phyloP scores from a whole-genome alignment of 2,888 invertebrate genomes.

The Acheta domesticus region DNA sequence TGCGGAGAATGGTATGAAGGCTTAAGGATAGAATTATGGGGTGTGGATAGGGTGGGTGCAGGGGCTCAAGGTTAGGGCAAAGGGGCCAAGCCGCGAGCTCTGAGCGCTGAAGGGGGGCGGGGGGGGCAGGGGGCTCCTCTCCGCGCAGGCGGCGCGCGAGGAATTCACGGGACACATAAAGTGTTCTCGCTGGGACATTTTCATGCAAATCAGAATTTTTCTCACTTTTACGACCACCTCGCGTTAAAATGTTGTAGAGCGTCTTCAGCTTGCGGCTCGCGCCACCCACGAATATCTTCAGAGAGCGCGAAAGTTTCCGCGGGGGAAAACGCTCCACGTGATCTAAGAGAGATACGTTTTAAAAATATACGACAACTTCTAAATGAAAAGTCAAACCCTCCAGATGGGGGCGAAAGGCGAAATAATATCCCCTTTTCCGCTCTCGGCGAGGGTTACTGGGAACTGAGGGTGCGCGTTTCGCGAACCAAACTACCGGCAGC shows the following conservation, averaged over 20 bases:
- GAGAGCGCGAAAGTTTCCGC: background rate
- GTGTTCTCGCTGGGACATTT: too few relatives aligned
- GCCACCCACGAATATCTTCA: background rate
- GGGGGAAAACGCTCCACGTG: background rate
- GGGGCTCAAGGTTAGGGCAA: too few relatives aligned
- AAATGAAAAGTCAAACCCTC: background rate
- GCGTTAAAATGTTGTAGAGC: background rate
- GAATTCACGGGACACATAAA: too few relatives aligned
- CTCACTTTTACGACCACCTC: background rate
- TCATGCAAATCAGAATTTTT: background rate
- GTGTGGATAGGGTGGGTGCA: too few relatives aligned
- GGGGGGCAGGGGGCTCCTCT: too few relatives aligned
- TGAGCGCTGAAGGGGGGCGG: too few relatives aligned
- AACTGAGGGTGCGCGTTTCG: background rate
- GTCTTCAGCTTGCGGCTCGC: background rate
- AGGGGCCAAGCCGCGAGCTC: too few relatives aligned
- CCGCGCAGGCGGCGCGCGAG: too few relatives aligned
- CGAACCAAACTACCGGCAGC: background rate
- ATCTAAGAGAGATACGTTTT: background rate
- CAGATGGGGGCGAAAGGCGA: background rate
- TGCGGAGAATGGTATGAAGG: too few relatives aligned
- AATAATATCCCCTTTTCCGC: background rate
- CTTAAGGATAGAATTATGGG: too few relatives aligned
- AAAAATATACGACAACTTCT: slow-evolving; percentile 1
- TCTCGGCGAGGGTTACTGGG: background rate